These are phyloP conservation scores for Drosophila colorata DNA, from an alignment of 2,888 invertebrate genomes.

Conservation along the genomic window DNA sequence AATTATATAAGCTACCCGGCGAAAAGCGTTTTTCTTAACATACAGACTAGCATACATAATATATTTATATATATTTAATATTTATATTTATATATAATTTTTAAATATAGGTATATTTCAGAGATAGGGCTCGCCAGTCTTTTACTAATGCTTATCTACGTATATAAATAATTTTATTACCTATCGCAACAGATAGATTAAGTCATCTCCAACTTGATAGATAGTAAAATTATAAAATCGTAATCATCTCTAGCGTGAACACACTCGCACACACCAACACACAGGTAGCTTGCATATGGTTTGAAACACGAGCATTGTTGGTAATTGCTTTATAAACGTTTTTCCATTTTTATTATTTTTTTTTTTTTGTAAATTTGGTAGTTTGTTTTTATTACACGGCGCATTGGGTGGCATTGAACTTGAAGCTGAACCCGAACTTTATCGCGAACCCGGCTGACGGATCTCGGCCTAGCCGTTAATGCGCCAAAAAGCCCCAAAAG, in stretches of 20 bases:
- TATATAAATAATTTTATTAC: too few species aligned
- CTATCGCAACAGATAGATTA: background rate
- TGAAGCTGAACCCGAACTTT: slow-evolving; percentile 13
- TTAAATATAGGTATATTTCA: too few species aligned
- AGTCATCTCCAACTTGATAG: background rate
- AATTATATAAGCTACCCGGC: too few species aligned
- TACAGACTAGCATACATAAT: too few species aligned
- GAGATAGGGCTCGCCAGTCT: too few species aligned
- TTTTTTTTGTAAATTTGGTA: slow-evolving; percentile 63
- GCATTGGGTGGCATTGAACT: slow-evolving; percentile 75
- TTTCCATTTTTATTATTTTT: slow-evolving; percentile 12
- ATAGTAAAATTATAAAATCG: background rate
- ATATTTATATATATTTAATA: too few species aligned
- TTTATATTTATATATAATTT: too few species aligned
- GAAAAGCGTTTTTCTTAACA: too few species aligned
- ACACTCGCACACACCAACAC: slow-evolving; percentile 6
- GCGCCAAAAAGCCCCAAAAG: slow-evolving; percentile 71
- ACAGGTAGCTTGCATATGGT: slow-evolving; percentile 37
- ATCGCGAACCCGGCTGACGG: slow-evolving; percentile 13
- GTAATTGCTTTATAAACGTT: slow-evolving; percentile 77
- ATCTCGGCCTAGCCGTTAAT: slow-evolving; percentile 65
- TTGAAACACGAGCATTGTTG: slow-evolving; percentile 70
- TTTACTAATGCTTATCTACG: too few species aligned
- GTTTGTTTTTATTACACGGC: slow-evolving; percentile 69
- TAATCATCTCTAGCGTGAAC: slow-evolving; percentile 34